phyloP scores from a whole-genome alignment of 2,888 invertebrate species.

The Conus canariensis region DNA sequence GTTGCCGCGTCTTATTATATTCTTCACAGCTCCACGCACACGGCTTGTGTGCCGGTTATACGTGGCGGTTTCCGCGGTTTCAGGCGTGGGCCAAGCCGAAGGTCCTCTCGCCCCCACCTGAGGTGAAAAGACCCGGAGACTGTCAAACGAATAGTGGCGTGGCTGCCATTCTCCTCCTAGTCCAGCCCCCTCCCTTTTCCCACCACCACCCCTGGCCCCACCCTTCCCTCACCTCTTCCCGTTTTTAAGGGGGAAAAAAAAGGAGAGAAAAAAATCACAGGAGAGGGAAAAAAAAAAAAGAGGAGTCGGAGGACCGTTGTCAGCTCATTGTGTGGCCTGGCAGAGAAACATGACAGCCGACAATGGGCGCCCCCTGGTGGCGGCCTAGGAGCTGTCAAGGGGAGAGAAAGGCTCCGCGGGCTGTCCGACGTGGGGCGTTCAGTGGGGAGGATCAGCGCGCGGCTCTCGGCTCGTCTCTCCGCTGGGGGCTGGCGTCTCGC shows the following conservation, averaged over 20 bases:
- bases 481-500: constrained; percentile 37
- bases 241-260: neutral
- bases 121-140: no score
- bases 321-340: constrained; percentile 33
- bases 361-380: constrained; percentile 34
- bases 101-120: no score
- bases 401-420: constrained; percentile 22
- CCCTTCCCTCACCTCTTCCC: neutral
- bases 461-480: constrained; percentile 25
- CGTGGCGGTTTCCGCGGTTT: no score
- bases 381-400: constrained; percentile 34
- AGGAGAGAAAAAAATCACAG: neutral
- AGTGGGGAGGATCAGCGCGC: neutral
- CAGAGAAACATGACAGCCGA: constrained; percentile 34
- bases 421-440: neutral
- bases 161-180: no score
- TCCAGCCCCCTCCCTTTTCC: neutral
- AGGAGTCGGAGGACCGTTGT: neutral
- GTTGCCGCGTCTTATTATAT: no score
- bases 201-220: neutral
- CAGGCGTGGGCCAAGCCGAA: no score
- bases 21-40: no score
- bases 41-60: no score
- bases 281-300: neutral
- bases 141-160: no score